phyloP scores from a whole-genome alignment of 2,888 invertebrate species.

The Helobdella robusta region DNA sequence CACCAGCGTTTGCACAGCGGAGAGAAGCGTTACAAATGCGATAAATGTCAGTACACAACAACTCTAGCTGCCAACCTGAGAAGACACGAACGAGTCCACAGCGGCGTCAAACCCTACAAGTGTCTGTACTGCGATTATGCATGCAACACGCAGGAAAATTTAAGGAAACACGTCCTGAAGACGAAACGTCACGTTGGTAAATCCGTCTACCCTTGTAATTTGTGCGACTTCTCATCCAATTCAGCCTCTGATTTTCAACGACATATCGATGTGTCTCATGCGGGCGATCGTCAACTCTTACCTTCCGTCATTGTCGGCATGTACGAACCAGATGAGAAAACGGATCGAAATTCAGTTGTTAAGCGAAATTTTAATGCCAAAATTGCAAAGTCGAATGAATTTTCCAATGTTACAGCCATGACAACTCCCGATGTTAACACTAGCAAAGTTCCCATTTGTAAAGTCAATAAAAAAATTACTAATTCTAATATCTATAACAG shows the following conservation, averaged over 20 bases:
- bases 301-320: conserved; percentile 23
- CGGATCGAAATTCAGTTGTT: background rate
- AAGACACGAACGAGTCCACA: conserved; percentile 48
- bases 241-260: conserved; percentile 60
- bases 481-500: too few species aligned
- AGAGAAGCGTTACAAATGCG: conserved; percentile 45
- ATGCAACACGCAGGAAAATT: conserved; percentile 63
- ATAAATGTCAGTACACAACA: conserved; percentile 48
- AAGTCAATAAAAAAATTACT: too few species aligned
- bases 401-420: too few species aligned
- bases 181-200: conserved; percentile 70
- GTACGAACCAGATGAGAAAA: conserved; percentile 11
- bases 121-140: conserved; percentile 61
- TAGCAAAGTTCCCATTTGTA: too few species aligned
- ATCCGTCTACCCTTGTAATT: conserved; percentile 67
- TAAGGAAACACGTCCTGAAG: conserved; percentile 73
- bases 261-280: conserved; percentile 49
- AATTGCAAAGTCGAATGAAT: too few species aligned
- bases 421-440: too few species aligned
- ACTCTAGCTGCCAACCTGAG: conserved; percentile 44
- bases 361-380: too few species aligned
- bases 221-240: conserved; percentile 58
- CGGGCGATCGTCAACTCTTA: conserved; percentile 1
- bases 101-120: conserved; percentile 47
- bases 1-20: conserved; percentile 46